Percentiles rank a stretch among this genome's conserved stretches.
Conservation (phyloP, 2,113 vertebrate species). For the Lota lota region DNA sequence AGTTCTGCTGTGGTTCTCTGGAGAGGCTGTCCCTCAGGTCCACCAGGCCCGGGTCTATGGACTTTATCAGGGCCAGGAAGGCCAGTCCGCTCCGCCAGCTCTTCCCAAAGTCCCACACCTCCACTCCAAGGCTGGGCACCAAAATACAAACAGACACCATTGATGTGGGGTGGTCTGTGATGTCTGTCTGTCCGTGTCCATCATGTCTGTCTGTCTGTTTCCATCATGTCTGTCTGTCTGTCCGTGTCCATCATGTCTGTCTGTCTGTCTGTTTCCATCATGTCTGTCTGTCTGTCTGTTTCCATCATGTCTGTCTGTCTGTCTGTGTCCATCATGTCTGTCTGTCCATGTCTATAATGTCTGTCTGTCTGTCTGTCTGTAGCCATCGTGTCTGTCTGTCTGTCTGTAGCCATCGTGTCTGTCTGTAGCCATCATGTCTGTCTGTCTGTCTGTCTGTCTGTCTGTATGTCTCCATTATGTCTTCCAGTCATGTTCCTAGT, state of each 20-base stretch:
- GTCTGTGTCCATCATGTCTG: background rate
- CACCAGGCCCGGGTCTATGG: constrained; percentile 81
- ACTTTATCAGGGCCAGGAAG: constrained; percentile 86
- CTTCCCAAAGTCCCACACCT: constrained; percentile 84
- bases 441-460: background rate
- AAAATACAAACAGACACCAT: background rate
- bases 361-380: no score
- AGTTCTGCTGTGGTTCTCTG: constrained; percentile 76
- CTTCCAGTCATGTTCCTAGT: no score
- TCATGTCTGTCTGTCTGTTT: background rate
- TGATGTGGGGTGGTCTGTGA: no score
- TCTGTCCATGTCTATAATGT: no score
- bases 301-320: background rate
- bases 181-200: background rate
- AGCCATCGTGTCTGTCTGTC: no score
- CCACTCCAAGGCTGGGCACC: constrained; percentile 65
- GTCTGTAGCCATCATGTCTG: no score
- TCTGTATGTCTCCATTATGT: background rate
- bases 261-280: background rate
- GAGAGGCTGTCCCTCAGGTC: constrained; percentile 82
- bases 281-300: background rate
- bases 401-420: no score
- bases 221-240: no score
- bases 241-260: background rate
- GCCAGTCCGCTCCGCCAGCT: constrained; percentile 90